Evolutionary conservation across 2,888 invertebrate genomes (phyloP).

Genomic region (Blastobasis lacticolella): DNA sequence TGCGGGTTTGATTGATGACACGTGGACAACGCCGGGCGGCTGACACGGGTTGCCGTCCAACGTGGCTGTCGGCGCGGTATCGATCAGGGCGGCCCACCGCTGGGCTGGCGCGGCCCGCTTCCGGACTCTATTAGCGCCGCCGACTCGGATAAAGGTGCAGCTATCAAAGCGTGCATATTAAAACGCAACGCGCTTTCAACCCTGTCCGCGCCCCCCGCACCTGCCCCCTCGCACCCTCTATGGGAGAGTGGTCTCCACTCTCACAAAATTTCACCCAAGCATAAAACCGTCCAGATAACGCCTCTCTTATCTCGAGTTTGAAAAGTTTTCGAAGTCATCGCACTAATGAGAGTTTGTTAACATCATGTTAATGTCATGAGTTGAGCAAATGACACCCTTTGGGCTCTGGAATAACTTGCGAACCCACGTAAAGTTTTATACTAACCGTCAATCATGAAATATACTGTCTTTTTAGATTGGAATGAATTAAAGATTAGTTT

Average conservation of each 20-base stretch:
- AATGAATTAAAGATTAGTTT: no score
- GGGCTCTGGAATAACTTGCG: no score
- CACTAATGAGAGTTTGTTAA: no score
- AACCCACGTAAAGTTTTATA: no score
- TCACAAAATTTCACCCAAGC: constrained; percentile 6
- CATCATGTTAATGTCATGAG: no score
- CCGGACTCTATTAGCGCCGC: constrained; percentile 35
- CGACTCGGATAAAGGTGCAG: constrained; percentile 38
- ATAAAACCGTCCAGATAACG: background rate
- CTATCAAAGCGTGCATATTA: constrained; percentile 46
- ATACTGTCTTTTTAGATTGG: no score
- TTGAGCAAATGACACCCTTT: no score
- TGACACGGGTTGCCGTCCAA: background rate
- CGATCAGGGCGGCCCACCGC: constrained; percentile 23
- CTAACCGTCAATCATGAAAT: no score
- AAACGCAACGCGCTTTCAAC: constrained; percentile 31
- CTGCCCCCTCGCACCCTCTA: no score
- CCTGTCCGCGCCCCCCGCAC: background rate
- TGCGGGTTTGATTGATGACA: no score
- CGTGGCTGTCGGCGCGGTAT: background rate
- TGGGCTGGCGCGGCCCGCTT: constrained; percentile 29
- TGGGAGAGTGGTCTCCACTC: constrained; percentile 3
- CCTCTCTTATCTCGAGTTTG: background rate
- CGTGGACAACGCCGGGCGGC: no score
- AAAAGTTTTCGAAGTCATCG: no score